A percentile compares a stretch with the other conserved stretches of the same genome.
phyloP scores from a whole-genome alignment of 2,888 invertebrate species.

The Neoscelio sp. region DNA sequence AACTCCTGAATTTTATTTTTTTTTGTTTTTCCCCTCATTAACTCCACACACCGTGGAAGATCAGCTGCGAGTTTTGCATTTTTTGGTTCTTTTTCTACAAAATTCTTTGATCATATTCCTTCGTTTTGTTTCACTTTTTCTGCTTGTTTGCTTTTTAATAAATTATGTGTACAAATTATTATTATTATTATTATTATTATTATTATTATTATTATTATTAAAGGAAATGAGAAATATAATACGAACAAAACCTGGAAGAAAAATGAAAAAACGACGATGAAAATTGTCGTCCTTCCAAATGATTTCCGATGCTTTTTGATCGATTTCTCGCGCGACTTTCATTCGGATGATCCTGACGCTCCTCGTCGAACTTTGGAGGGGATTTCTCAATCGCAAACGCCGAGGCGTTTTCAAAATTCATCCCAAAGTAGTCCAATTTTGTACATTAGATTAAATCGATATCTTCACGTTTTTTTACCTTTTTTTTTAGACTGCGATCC shows the following conservation, averaged over 20 bases:
- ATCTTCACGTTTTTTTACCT: conserved; percentile 29
- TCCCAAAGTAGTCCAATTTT: conserved; percentile 66
- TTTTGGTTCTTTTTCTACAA: too few species aligned
- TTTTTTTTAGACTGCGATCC: too few species aligned
- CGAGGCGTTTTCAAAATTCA: conserved; percentile 84
- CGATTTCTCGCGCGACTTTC: conserved; percentile 86
- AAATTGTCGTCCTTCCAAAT: conserved; percentile 62
- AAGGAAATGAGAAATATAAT: too few species aligned
- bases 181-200: conserved; percentile 57
- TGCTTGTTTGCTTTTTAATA: too few species aligned
- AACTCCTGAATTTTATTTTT: too few species aligned
- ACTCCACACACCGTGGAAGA: too few species aligned
- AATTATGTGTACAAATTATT: background rate
- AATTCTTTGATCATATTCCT: too few species aligned
- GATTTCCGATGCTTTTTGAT: too few species aligned
- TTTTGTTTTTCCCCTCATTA: too few species aligned
- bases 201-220: conserved; percentile 8
- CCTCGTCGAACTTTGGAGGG: conserved; percentile 92
- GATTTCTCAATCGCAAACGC: conserved; percentile 92
- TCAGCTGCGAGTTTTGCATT: too few species aligned
- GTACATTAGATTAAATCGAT: conserved; percentile 64
- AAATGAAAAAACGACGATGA: conserved; percentile 54
- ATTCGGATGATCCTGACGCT: conserved; percentile 80
- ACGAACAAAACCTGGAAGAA: conserved; percentile 48
- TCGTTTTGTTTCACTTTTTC: too few species aligned